Evolutionary conservation across 2,797 vertebrate genomes (phyloP).

Genomic region (Chanos chanos): DNA sequence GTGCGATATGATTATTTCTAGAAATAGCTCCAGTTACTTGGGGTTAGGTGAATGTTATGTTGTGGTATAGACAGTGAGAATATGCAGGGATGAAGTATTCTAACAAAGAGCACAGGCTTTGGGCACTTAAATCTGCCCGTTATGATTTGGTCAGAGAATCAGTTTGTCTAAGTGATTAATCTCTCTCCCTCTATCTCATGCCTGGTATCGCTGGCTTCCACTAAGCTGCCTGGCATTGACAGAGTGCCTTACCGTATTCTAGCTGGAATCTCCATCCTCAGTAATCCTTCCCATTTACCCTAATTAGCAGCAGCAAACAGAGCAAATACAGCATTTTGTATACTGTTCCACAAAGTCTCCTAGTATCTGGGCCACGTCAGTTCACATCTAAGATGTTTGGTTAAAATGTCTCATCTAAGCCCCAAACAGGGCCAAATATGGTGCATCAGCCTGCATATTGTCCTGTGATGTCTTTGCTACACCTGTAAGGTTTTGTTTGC

Average conservation of each 20-base stretch:
- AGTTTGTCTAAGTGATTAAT: conserved; percentile 18
- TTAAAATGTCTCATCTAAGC: too few relatives aligned
- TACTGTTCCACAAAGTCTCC: neutral
- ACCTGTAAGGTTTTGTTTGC: too few relatives aligned
- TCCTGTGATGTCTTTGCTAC: too few relatives aligned
- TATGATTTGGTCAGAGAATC: conserved; percentile 22
- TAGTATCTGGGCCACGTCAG: neutral
- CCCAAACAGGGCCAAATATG: too few relatives aligned
- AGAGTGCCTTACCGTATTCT: conserved; percentile 15
- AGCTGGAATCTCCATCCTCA: neutral
- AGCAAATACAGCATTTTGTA: neutral
- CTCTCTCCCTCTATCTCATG: conserved; percentile 24
- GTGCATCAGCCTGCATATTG: too few relatives aligned
- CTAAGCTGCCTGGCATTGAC: conserved; percentile 21
- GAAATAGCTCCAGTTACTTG: conserved; percentile 26
- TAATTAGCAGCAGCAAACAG: conserved; percentile 15
- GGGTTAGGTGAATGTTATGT: neutral
- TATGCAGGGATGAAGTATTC: too few relatives aligned
- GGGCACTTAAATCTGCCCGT: conserved; percentile 12
- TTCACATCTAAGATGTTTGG: neutral
- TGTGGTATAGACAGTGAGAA: neutral
- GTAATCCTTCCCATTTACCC: conserved; percentile 14
- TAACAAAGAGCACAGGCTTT: conserved; percentile 18
- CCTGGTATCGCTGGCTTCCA: conserved; percentile 15
- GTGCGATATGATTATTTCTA: conserved; percentile 8